These are phyloP conservation scores for Zoroaster sp. DNA, from an alignment of 53 echinoderm and acorn worm genomes.

Conservation along the genomic window DNA sequence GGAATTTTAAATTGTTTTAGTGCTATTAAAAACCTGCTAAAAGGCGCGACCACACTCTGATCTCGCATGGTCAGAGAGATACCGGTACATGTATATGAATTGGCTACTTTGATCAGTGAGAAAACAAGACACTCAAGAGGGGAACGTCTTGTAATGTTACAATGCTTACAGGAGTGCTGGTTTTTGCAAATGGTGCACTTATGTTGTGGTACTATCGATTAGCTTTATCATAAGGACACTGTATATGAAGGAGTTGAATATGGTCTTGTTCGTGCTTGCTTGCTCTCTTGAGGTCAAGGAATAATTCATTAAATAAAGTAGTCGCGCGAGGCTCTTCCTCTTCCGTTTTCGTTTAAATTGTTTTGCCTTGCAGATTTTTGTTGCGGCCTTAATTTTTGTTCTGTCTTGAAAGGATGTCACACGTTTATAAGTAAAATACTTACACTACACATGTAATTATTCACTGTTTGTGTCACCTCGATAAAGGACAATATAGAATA, in stretches of 20 bases:
- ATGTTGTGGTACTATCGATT: background rate
- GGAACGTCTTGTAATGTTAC: background rate
- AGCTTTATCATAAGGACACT: background rate
- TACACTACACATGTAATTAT: too few species aligned
- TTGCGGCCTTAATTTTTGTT: background rate
- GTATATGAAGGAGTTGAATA: background rate
- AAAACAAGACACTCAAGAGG: background rate
- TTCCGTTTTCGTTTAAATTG: background rate
- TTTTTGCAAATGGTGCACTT: constrained; percentile 8
- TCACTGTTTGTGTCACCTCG: too few species aligned
- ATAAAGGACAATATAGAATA: too few species aligned
- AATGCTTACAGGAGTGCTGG: background rate
- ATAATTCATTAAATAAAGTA: background rate
- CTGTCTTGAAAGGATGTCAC: background rate
- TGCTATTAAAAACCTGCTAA: constrained; percentile 7
- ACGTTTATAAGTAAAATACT: background rate
- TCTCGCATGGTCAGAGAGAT: background rate
- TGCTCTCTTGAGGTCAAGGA: background rate
- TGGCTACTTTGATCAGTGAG: background rate
- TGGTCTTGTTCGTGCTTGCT: background rate
- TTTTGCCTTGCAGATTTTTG: background rate
- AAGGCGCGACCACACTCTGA: background rate
- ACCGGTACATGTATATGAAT: background rate
- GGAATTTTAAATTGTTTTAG: constrained; percentile 38
- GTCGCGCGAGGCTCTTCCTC: background rate